Evolutionary conservation across 2,113 vertebrate genomes (phyloP), one percentile per base, ranked within the genome.

Genomic region (Delphinapterus leucas): DNA sequence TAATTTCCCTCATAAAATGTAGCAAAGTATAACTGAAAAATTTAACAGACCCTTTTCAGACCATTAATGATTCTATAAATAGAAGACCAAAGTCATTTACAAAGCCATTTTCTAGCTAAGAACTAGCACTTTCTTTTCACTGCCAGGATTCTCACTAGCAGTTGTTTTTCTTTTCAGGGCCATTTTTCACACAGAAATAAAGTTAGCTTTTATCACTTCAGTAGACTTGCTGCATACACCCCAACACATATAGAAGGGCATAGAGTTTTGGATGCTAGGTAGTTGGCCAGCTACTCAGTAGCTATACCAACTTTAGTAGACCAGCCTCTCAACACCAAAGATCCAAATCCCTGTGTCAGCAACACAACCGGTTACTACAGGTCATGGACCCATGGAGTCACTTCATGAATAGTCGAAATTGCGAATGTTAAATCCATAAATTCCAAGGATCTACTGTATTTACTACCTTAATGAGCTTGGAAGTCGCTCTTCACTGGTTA

Each of bases 41-140:
- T 95, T 97, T 96, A 96, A 96, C 86, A 97, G 91, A 96, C 77
- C 60, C 71, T 97, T 96, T 98, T 86, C 73, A 97, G 61, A 65
- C 58, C 55, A 89, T 97, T 95, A 97, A 91, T 83, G 81, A 86
- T 97, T 97, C 96, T 97, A 96, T 96, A 97, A 97, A 96, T 97
- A 91, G 26, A 95, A 96, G 95, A 96, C 65, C 76, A 79, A 94
- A 96, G 88, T 91, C 90, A 97, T 96, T 97, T 96, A 93, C 81
- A 93, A 70, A 97, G 81, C 61, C 86, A 91, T 95, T 91, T 96
- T 96, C 67, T 92, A 38, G 33, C 49, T 93, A 91, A 94, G 68
- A 97, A 80, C 49, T 73, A 94, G 81, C 82, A 88, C 95, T 91
- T 95, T 94, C 58, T 96, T 93, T 96, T 92, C 96, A 93, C 82